phyloP scores from a whole-genome alignment of 2,113 vertebrate genomes.

The Oxygymnocypris stewartii region DNA sequence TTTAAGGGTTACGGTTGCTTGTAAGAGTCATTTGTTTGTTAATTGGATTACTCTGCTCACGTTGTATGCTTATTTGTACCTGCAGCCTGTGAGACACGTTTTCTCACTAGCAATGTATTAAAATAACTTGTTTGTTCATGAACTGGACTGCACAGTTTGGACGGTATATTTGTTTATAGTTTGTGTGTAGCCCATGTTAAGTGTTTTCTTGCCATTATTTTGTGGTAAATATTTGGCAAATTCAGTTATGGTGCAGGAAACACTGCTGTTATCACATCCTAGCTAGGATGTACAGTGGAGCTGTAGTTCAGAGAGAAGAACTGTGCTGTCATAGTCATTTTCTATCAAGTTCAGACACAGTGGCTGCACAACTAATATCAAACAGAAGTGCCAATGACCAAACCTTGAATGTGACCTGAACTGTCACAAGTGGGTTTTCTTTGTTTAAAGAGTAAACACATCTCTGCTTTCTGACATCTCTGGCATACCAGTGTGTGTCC shows the following conservation, averaged over 20 bases:
- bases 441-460: conserved; percentile 43
- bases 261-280: background rate
- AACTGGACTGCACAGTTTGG: background rate
- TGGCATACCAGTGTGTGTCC: conserved; percentile 26
- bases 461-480: conserved; percentile 18
- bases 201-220: background rate
- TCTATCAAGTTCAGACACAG: conserved; percentile 5
- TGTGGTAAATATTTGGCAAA: background rate
- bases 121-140: background rate
- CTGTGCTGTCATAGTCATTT: background rate
- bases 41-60: background rate
- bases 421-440: conserved; percentile 48
- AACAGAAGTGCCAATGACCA: conserved; percentile 37
- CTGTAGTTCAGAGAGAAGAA: background rate
- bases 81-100: background rate
- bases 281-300: background rate
- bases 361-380: conserved; percentile 10
- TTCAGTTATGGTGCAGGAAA: background rate
- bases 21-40: background rate
- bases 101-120: background rate
- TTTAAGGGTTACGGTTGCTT: background rate
- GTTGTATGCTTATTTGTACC: background rate
- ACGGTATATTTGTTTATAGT: background rate
- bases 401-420: conserved; percentile 52
- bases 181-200: background rate